Evolutionary conservation across 2,888 invertebrate species (phyloP).

Genomic region (Tachina lurida): DNA sequence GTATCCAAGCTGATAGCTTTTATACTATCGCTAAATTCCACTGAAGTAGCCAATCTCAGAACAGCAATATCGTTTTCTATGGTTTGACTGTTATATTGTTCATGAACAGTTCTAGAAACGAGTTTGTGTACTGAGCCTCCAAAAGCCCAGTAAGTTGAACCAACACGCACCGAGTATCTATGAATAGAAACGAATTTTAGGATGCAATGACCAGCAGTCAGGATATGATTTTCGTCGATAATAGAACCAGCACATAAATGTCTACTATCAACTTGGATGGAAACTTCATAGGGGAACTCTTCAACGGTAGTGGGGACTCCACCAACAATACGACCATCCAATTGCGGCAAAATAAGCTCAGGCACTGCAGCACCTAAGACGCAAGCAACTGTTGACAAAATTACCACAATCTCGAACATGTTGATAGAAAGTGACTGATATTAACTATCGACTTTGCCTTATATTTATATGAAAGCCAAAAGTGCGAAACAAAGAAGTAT

Average conservation of each 20-base stretch:
- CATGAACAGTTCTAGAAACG: slow-evolving; percentile 73
- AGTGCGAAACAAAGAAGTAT: too few species aligned
- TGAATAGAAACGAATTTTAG: slow-evolving; percentile 72
- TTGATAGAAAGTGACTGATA: too few species aligned
- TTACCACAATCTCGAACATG: too few species aligned
- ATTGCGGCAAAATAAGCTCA: slow-evolving; percentile 61
- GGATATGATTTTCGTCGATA: slow-evolving; percentile 81
- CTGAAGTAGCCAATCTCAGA: slow-evolving; percentile 83
- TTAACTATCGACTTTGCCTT: too few species aligned
- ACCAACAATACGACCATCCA: slow-evolving; percentile 75
- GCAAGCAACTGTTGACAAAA: slow-evolving; percentile 33
- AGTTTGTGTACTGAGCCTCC: slow-evolving; percentile 74
- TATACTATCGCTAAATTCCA: slow-evolving; percentile 81
- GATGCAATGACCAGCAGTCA: slow-evolving; percentile 86
- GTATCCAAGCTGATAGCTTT: slow-evolving; percentile 82
- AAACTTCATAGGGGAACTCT: slow-evolving; percentile 74
- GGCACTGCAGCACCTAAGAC: slow-evolving; percentile 59
- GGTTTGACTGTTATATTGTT: slow-evolving; percentile 81
- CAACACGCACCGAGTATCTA: slow-evolving; percentile 83
- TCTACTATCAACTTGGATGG: slow-evolving; percentile 76
- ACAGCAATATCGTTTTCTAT: slow-evolving; percentile 85
- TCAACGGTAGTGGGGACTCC: slow-evolving; percentile 73
- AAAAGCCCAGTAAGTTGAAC: slow-evolving; percentile 83
- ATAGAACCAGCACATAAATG: slow-evolving; percentile 85
- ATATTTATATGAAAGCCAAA: too few species aligned